These are phyloP conservation scores for Carterocephalus palaemon DNA, from an alignment of 2,888 invertebrate genomes.

Conservation along the genomic window DNA sequence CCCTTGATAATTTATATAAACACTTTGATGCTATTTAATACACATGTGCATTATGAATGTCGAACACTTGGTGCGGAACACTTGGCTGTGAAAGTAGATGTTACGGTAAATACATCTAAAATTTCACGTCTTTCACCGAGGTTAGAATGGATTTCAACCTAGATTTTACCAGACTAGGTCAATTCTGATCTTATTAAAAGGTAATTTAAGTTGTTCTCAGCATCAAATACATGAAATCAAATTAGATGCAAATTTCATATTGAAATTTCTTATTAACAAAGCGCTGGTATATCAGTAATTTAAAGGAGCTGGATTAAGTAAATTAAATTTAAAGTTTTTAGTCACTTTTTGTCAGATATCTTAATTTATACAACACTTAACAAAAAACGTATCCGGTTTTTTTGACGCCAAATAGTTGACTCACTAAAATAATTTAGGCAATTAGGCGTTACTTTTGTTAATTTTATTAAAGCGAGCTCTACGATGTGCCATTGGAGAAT, in stretches of 20 bases:
- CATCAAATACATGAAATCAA: neutral
- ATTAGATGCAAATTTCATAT: conserved; percentile 20
- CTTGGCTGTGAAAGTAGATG: neutral
- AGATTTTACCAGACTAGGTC: conserved; percentile 27
- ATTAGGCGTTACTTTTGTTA: too few species aligned
- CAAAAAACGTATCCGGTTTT: too few species aligned
- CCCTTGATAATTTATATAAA: conserved; percentile 63
- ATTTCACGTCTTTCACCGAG: conserved; percentile 20
- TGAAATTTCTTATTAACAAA: conserved; percentile 9
- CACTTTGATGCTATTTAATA: conserved; percentile 51
- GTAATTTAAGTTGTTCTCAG: neutral
- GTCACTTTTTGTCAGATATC: too few species aligned
- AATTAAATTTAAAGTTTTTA: too few species aligned
- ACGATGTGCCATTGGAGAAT: too few species aligned
- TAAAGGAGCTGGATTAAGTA: too few species aligned
- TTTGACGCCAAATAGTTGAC: too few species aligned
- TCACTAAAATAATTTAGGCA: too few species aligned
- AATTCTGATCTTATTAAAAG: neutral
- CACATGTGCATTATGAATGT: conserved; percentile 23
- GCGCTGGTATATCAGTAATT: conserved; percentile 25
- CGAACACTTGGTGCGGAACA: conserved; percentile 2
- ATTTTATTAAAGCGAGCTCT: too few species aligned
- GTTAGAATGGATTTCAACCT: conserved; percentile 39
- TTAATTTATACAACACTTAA: too few species aligned
- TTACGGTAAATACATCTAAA: neutral